Base-by-base conservation (phyloP, 2,888 invertebrate genomes). In the Sepiola atlantica region DNA sequence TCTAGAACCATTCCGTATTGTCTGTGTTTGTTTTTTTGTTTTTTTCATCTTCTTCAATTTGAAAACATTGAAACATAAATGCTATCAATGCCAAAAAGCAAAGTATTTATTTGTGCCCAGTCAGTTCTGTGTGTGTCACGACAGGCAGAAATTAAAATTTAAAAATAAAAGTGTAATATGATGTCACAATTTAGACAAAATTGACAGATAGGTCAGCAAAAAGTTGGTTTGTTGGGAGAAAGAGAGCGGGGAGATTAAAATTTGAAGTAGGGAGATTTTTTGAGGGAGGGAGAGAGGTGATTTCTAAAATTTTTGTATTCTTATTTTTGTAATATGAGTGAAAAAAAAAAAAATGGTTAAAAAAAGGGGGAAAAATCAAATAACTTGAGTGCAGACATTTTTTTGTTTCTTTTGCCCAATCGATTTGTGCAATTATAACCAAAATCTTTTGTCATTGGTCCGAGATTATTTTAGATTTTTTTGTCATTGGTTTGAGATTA, bases 1-100 rank as follows among this genome's bases (percentile, higher is more conserved):
- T 77, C 77, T 77, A 77, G 77, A 77, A 77, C 77, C 77, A 77
- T 77, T 77, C n/a, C 77, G n/a, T 77, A 77, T 77, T n/a, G 77
- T 77, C 77, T 77, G 77, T 77, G 77, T 77, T 77, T 77, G 16
- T n/a, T 77, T 77, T n/a, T n/a, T 77, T 28, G 28, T 77, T 77
- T n/a, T n/a, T 12, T 77, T 28, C 0, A 6, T 61, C 10, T 77
- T 28, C 12, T 12, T n/a, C 28, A 61, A 77, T 77, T 77, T 77
- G 32, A 77, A n/a, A 32, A 32, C 77, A 77, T 77, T 77, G 77
- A 32, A 77, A 77, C 45, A 77, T 28, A 61, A 61, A 77, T 32
- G 77, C n/a, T 77, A 16, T 77, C 77, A 32, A 77, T 77, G n/a
- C n/a, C 77, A 77, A 77, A 77, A 77, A 77, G n/a, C n/a, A 77